Base-by-base conservation (phyloP, 2,888 invertebrate species). In the Leistus spinibarbis region DNA sequence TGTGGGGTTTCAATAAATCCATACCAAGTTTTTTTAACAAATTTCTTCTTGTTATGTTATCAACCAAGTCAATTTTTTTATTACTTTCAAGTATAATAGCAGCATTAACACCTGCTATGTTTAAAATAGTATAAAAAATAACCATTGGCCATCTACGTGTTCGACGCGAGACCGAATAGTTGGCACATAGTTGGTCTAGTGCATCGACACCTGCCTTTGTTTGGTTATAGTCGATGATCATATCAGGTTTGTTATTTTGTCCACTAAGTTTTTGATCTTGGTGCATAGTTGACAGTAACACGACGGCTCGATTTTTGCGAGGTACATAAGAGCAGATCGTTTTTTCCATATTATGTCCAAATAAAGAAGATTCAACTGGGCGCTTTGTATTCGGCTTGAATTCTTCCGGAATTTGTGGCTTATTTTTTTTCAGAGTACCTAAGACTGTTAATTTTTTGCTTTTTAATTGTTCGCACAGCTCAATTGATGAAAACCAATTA, bases 391-490 rank as follows among this genome's bases (percentile, higher is more conserved):
- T 71, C 62, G 80, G 79, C 69, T 78, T 76, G 78, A 82, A 82
- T 76, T 80, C 78, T 56, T 64, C 7, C 67, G 79, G 78, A 20
- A 79, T 76, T 70, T 79, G 76, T 64, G 76, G 64, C 75, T 80
- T 79, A 73, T 79, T 80, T 76, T 80, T 79, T 72, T 79, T 80
- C 60, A 79, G 40, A 13, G 78, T 79, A 63, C 79, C 79, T 19
- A 80, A 68, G 71, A 78, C 79, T 5, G 80, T 80, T 23, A 81
- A 76, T n/a, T 74, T 64, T 66, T 71, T 71, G 57, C 71, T 76
- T 27, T 64, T 67, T 69, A 80, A 69, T 68, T 78, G 65, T 22
- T 80, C 76, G 54, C 77, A 79, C 64, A 81, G 68, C 76, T 79
- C 77, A 16, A 78, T 19, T 22, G 76, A 78, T 19, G 54, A 27